Base-by-base conservation (phyloP, 2,797 vertebrate genomes). In the Epinephelus malabaricus region DNA sequence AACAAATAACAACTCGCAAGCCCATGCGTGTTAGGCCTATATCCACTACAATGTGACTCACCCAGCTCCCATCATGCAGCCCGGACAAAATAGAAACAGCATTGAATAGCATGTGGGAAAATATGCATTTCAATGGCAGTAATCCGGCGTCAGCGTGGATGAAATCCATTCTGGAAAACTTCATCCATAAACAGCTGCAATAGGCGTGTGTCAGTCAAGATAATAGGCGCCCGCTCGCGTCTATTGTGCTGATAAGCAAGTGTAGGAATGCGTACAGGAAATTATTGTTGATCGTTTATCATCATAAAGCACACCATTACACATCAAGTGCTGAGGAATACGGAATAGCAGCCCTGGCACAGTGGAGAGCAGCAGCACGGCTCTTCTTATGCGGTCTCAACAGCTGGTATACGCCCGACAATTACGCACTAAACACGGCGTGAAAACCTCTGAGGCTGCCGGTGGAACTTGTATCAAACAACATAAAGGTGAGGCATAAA, bases 321-420 rank as follows among this genome's bases (percentile, higher is more conserved):
- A 69, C 73, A 81, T 45, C 78, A 76, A 83, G 64, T 49, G 71
- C 56, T 21, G 38, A 85, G 69, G 60, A 53, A 49, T 2, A n/a
- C 10, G 53, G n/a, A 2, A 12, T 11, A 27, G 30, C 64, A 76
- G 17, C 19, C 40, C 25, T 30, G 13, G 50, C 63, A 58, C 73
- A 15, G 6, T 2, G 81, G 46, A 72, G 38, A 68, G 43, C 69
- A 61, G 67, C 69, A 58, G 81, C 65, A 10, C 59, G 6, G 83
- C 75, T 77, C 69, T 43, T 25, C 50, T 56, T 15, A 13, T 81
- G 88, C 80, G 78, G 78, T 79, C 79, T 88, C 68, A 80, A 75
- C 89, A 92, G 90, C 92, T 85, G 92, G 85, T 77, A n/a, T 11
- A 74, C 89, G 87, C 90, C 92, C 89, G 88, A 86, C 70, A 60